phyloP scores from a whole-genome alignment of 2,113 vertebrate genomes.

The Hemiscyllium ocellatum region DNA sequence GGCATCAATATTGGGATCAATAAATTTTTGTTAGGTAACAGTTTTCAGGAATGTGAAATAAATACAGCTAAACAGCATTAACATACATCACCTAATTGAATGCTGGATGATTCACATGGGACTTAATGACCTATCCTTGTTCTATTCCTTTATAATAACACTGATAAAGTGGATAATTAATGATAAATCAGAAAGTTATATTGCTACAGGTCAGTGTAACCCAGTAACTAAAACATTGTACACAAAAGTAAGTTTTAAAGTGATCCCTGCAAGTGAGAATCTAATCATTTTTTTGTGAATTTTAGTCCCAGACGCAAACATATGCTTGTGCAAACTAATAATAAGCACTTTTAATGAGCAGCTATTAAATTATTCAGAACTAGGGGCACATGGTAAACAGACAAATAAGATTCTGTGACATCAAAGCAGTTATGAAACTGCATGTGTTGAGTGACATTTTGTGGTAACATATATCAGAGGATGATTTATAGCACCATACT shows the following conservation, averaged over 20 bases:
- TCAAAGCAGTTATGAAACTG: not conserved
- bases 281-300: not conserved
- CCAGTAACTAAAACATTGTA: not conserved
- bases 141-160: not conserved
- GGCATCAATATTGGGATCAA: not conserved
- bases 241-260: not conserved
- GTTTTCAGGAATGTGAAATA: not conserved
- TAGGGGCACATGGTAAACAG: not conserved
- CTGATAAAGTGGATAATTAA: not conserved
- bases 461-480: no score
- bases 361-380: not conserved
- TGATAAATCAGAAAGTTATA: not conserved
- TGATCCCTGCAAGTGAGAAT: not conserved
- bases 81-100: not conserved
- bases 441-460: not conserved
- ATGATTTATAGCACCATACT: not conserved
- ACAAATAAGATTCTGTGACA: not conserved
- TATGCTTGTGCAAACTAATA: not conserved
- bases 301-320: not conserved
- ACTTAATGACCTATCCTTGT: not conserved
- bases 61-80: not conserved
- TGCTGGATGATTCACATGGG: no score
- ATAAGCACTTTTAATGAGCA: not conserved
- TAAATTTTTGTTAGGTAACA: not conserved
- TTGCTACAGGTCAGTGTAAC: not conserved